Base-by-base conservation (phyloP, 1,140 invertebrate genomes). In the Phthorimaea operculella region DNA sequence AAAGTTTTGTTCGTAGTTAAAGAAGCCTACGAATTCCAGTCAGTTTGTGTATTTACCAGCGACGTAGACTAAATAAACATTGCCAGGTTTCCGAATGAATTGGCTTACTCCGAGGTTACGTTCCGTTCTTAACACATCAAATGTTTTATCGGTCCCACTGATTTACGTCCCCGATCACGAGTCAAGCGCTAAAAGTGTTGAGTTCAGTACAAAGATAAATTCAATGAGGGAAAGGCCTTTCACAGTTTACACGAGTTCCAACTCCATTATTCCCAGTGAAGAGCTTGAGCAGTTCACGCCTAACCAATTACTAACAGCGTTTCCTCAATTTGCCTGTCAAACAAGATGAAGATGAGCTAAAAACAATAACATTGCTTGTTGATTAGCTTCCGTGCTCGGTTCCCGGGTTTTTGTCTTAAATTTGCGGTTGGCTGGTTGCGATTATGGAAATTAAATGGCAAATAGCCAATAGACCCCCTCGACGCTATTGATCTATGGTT, bases 241-340 rank as follows among this genome's bases (percentile, higher is more conserved):
- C 44, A 16, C 16, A 47, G 44, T 47, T 17, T 47, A 47, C 44
- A 47, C 44, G 44, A 47, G 7, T 16, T 39, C 36, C 10, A n/a
- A 39, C 10, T 47, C 44, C 16, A 47, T 47, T 47, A 47, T 47
- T 47, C 44, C 16, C 4, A 16, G 11, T 47, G 8, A 17, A 39
- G 42, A 15, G 44, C 44, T 47, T 16, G 7, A 47, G n/a, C 44
- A 16, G 44, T 47, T 47, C 16, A 47, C 44, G 44, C 44, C 44
- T 47, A 47, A 47, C 4, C 44, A 47, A 47, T 47, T 47, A 47
- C 44, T 47, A 47, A 17, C n/a, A 14, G 14, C 44, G 15, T 47
- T 47, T 47, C 44, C 44, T 47, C 44, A 47, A 47, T 47, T 47
- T 47, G 44, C 44, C 44, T 47, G 44, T 47, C 44, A 47, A 47